Evolutionary conservation across 2,888 invertebrate species (phyloP).

Genomic region (Epistrophe grossulariae): DNA sequence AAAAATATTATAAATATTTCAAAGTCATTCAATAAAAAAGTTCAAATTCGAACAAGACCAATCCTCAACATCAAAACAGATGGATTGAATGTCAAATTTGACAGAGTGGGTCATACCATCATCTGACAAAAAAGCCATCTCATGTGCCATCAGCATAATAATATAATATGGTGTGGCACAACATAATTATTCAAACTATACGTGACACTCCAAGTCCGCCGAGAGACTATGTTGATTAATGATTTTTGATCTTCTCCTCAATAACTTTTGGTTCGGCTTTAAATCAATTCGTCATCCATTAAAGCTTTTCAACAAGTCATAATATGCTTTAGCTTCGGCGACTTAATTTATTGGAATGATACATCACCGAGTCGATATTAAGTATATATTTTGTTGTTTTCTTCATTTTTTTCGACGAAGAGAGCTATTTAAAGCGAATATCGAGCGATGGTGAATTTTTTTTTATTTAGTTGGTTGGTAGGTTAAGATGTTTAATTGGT

Average conservation of each 20-base stretch:
- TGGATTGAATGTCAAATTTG: constrained; percentile 70
- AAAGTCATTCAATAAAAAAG: constrained; percentile 24
- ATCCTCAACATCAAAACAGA: constrained; percentile 31
- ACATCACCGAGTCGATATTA: constrained; percentile 3
- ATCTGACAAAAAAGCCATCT: constrained; percentile 32
- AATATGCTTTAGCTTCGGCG: constrained; percentile 12
- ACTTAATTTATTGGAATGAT: constrained; percentile 18
- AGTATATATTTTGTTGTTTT: background rate
- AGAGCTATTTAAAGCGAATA: constrained; percentile 20
- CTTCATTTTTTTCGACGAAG: background rate
- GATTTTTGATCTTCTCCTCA: constrained; percentile 18
- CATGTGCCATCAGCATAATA: constrained; percentile 32
- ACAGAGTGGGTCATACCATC: constrained; percentile 45
- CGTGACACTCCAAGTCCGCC: constrained; percentile 54
- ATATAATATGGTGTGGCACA: constrained; percentile 35
- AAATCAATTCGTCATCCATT: constrained; percentile 62
- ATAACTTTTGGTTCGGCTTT: constrained; percentile 37
- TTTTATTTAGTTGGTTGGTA: background rate
- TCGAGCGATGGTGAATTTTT: constrained; percentile 3
- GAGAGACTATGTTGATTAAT: constrained; percentile 3
- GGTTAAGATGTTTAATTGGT: constrained; percentile 46
- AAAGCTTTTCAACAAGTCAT: constrained; percentile 43
- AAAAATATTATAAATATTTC: constrained; percentile 19
- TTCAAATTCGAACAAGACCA: constrained; percentile 35
- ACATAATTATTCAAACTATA: constrained; percentile 46